Percentiles rank a stretch among this genome's conserved stretches.
These are phyloP conservation scores for Chrysodeixis includens DNA, from an alignment of 2,888 invertebrate genomes.

Conservation along the genomic window DNA sequence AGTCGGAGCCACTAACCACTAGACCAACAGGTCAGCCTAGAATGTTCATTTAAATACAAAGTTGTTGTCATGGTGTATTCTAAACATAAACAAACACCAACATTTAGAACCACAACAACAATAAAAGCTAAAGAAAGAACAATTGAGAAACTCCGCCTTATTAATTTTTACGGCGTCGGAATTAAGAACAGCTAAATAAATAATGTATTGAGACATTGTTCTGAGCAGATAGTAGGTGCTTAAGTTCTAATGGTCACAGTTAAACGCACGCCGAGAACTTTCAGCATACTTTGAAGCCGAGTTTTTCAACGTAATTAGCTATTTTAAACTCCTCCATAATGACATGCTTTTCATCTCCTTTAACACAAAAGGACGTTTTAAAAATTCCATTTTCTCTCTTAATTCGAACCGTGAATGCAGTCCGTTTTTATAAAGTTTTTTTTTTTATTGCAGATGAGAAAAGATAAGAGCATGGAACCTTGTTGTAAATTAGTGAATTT, in stretches of 20 bases:
- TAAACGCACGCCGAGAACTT: constrained; percentile 67
- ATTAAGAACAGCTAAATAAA: background rate
- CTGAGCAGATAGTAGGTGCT: constrained; percentile 45
- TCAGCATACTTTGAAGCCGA: constrained; percentile 58
- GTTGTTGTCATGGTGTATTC: background rate
- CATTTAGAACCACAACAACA: background rate
- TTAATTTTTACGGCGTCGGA: constrained; percentile 1
- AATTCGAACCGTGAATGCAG: constrained; percentile 56
- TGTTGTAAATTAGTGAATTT: constrained; percentile 30
- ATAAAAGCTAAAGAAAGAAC: background rate
- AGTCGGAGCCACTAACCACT: too few species aligned
- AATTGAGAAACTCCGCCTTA: background rate
- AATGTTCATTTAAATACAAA: too few species aligned
- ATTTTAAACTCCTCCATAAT: constrained; percentile 73
- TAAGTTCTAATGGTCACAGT: constrained; percentile 67
- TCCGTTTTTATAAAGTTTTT: constrained; percentile 45
- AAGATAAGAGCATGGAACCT: constrained; percentile 26
- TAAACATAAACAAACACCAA: background rate
- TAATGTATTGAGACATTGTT: constrained; percentile 16
- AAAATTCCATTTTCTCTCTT: constrained; percentile 68
- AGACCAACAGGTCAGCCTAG: too few species aligned
- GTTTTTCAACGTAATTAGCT: constrained; percentile 75
- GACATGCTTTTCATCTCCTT: constrained; percentile 71
- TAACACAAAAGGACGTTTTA: constrained; percentile 69
- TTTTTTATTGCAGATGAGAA: constrained; percentile 39